Evolutionary conservation across 2,888 invertebrate genomes (phyloP).

Genomic region (Steinernema scapterisci): DNA sequence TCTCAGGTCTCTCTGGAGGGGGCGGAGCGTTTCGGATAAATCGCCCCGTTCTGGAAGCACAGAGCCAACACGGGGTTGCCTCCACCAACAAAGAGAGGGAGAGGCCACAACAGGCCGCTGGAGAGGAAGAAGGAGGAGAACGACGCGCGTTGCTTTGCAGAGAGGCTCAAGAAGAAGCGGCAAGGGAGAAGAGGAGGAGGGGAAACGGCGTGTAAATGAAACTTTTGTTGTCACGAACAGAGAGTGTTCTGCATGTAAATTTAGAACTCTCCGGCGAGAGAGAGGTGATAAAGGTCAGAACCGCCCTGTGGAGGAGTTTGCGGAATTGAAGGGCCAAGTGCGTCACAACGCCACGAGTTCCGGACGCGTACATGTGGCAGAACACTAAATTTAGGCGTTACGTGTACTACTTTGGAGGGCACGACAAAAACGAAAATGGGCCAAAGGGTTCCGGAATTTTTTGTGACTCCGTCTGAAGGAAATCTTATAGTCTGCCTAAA

Average conservation of each 20-base stretch:
- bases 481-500: too few species aligned
- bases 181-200: neutral
- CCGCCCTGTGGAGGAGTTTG: neutral
- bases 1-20: neutral
- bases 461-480: too few species aligned
- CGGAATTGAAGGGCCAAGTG: conserved; percentile 23
- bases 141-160: neutral
- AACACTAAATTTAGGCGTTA: conserved; percentile 7
- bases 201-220: neutral
- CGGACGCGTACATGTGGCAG: neutral
- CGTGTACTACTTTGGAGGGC: too few species aligned
- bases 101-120: neutral
- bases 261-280: neutral
- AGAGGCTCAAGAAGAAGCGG: too few species aligned
- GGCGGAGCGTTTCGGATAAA: conserved; percentile 4
- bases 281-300: neutral
- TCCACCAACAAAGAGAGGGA: neutral
- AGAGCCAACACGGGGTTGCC: neutral
- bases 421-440: too few species aligned
- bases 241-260: too few species aligned
- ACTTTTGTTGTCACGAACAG: neutral
- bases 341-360: conserved; percentile 7
- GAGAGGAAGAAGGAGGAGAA: neutral
- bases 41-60: neutral
- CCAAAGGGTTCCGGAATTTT: too few species aligned